These are phyloP conservation scores for Cynopterus sphinx DNA, from an alignment of 2,797 vertebrate species.

Conservation along the genomic window DNA sequence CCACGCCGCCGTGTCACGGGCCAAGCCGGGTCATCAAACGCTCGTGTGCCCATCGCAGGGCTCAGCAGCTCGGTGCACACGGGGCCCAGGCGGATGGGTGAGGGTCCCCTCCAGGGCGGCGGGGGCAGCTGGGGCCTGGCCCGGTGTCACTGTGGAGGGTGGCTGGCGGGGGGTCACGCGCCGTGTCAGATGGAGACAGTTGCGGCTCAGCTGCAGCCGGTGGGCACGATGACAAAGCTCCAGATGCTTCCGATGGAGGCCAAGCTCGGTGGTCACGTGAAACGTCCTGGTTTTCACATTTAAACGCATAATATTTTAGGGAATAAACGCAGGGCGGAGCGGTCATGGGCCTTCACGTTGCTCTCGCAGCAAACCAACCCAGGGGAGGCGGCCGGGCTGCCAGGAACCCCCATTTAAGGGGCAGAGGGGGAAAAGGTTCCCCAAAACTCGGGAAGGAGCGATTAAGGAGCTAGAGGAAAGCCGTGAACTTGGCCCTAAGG, in stretches of 20 bases:
- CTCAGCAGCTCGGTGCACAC: not conserved
- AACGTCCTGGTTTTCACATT: not conserved
- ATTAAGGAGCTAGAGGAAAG: not conserved
- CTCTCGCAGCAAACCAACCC: not conserved
- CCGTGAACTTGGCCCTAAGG: not conserved
- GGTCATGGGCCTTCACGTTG: not conserved
- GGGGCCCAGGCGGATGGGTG: not conserved
- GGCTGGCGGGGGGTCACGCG: accelerated
- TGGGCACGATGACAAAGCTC: not conserved
- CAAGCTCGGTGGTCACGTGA: not conserved
- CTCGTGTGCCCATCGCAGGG: not conserved
- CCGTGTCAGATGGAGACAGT: not conserved
- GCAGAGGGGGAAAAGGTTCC: not conserved
- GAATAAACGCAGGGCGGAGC: too few relatives aligned
- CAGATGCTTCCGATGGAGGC: not conserved
- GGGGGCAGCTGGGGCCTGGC: not conserved
- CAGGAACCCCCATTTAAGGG: not conserved
- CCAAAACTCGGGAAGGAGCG: not conserved
- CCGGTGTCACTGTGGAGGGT: accelerated
- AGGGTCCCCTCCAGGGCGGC: not conserved
- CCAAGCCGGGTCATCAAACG: not conserved
- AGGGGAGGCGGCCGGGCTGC: too few relatives aligned
- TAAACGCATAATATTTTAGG: not conserved
- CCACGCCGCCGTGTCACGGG: not conserved
- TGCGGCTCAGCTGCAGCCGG: not conserved